Conservation (phyloP, 2,113 vertebrate genomes). For the Hyperopisus bebe region DNA sequence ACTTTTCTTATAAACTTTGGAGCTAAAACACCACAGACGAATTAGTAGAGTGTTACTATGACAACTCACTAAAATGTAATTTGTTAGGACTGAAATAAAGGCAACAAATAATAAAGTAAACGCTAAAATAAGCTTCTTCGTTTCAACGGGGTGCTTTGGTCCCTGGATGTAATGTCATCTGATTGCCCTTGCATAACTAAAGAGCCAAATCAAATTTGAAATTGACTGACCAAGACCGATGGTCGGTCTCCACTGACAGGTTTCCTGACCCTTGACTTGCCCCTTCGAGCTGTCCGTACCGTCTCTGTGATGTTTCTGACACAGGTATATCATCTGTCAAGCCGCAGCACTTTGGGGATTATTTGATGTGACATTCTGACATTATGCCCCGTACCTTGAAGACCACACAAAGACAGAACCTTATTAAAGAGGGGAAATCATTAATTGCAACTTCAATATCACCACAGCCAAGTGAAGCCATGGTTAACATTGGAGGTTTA, state of each 20-base stretch:
- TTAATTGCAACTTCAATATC: background rate
- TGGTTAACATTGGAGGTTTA: background rate
- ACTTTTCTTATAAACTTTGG: background rate
- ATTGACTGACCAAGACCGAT: background rate
- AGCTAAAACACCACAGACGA: background rate
- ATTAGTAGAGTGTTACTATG: background rate
- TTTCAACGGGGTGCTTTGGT: background rate
- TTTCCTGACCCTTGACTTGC: background rate
- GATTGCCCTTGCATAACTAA: constrained; percentile 1
- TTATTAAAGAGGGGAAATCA: background rate
- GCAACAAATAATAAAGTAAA: background rate
- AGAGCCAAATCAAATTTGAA: constrained; percentile 1
- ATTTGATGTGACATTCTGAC: constrained; percentile 7
- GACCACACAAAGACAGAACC: background rate
- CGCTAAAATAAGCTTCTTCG: background rate
- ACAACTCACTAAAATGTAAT: background rate
- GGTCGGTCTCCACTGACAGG: background rate
- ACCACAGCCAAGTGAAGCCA: background rate
- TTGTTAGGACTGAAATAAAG: constrained; percentile 1
- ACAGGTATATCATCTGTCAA: background rate
- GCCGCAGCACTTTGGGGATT: background rate
- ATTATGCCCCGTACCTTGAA: background rate
- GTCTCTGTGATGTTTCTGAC: background rate
- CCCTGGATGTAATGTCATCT: background rate
- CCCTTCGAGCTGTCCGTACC: background rate